A percentile compares a stretch with the other conserved stretches of the same genome.
These are phyloP conservation scores for Chionomys nivalis DNA, from an alignment of 2,113 vertebrate species.

Conservation along the genomic window DNA sequence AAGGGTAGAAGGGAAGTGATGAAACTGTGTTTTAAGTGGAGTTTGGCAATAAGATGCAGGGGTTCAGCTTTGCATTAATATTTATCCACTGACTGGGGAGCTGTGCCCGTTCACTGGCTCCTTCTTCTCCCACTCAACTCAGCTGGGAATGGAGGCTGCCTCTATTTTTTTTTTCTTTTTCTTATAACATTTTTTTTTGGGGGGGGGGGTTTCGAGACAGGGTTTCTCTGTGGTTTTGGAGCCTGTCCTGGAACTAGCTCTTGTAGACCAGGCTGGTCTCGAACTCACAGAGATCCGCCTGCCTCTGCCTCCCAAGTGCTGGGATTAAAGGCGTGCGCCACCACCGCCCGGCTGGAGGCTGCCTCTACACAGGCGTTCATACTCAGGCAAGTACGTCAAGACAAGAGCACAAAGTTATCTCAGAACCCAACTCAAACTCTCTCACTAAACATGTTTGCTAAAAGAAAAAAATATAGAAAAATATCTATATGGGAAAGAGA, in stretches of 20 bases:
- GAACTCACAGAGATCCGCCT: too few relatives aligned
- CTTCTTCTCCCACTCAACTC: background rate
- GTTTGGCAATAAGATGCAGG: background rate
- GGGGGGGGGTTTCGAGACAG: too few relatives aligned
- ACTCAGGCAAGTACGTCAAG: background rate
- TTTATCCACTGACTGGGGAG: background rate
- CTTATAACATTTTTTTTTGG: too few relatives aligned
- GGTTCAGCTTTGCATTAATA: background rate
- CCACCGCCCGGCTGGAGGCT: too few relatives aligned
- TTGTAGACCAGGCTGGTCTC: too few relatives aligned
- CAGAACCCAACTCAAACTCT: background rate
- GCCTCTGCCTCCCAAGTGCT: too few relatives aligned
- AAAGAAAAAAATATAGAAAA: background rate
- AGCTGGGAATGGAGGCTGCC: background rate
- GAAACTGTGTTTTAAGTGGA: background rate
- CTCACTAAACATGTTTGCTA: background rate
- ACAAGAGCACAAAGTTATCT: background rate
- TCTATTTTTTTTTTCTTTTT: too few relatives aligned
- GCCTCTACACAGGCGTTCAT: background rate
- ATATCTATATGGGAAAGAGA: background rate
- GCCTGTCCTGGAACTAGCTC: too few relatives aligned
- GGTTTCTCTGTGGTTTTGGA: too few relatives aligned
- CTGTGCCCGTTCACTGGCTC: background rate
- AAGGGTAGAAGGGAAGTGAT: background rate
- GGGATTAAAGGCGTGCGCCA: too few relatives aligned